Percentiles rank a stretch among this genome's conserved stretches.
Evolutionary conservation across 2,888 invertebrate genomes (phyloP).

Genomic region (Macrosoma leucophasiata): DNA sequence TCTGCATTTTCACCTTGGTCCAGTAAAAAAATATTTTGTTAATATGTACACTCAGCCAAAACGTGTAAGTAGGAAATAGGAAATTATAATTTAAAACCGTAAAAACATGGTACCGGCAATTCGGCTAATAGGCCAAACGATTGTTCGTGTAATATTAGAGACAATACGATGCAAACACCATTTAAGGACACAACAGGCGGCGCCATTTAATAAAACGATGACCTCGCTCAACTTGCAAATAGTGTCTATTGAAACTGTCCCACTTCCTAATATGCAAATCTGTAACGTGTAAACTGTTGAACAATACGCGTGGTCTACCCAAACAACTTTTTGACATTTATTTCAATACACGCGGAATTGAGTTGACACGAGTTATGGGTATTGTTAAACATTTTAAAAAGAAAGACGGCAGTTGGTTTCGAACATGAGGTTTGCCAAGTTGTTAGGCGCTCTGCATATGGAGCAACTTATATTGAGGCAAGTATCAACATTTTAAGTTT

Average conservation of each 20-base stretch:
- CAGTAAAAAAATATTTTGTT: slow-evolving; percentile 7
- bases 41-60: slow-evolving; percentile 1
- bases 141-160: slow-evolving; percentile 13
- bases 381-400: too few relatives aligned
- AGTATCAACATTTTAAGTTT: too few relatives aligned
- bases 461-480: too few relatives aligned
- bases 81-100: slow-evolving; percentile 15
- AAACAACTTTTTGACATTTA: slow-evolving; percentile 6
- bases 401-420: too few relatives aligned
- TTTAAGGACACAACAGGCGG: slow-evolving; percentile 18
- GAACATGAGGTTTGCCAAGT: too few relatives aligned
- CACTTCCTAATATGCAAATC: slow-evolving; percentile 69
- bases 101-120: slow-evolving; percentile 17
- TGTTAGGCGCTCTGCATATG: too few relatives aligned
- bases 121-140: slow-evolving; percentile 20
- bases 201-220: slow-evolving; percentile 27
- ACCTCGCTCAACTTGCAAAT: slow-evolving; percentile 40
- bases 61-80: slow-evolving; percentile 22
- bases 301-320: slow-evolving; percentile 55
- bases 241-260: slow-evolving; percentile 52
- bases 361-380: too few relatives aligned
- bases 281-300: slow-evolving; percentile 55
- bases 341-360: too few relatives aligned
- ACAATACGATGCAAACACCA: slow-evolving; percentile 20
- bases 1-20: too few relatives aligned